These are phyloP conservation scores for Coilia nasus DNA, from an alignment of 2,797 vertebrate species.

Conservation along the genomic window DNA sequence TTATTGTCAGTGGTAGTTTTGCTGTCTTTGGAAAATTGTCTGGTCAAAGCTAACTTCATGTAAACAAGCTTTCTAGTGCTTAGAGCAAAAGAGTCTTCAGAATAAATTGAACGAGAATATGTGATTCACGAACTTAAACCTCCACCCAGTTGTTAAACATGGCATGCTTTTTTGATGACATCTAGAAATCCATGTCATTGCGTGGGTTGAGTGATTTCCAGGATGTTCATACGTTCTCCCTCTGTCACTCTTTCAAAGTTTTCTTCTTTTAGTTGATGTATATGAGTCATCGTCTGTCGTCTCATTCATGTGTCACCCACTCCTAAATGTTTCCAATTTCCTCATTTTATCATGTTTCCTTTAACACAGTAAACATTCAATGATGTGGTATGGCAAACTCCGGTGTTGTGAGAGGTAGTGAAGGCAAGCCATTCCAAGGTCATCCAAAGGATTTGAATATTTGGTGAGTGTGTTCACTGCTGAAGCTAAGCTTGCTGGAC, in stretches of 20 bases:
- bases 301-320: conserved; percentile 13
- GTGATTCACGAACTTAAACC: neutral
- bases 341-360: conserved; percentile 14
- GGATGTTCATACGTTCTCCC: neutral
- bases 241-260: neutral
- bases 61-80: too few relatives aligned
- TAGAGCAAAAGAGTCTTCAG: neutral
- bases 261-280: conserved; percentile 12
- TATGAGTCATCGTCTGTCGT: conserved; percentile 23
- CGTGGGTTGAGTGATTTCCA: neutral
- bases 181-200: neutral
- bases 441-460: neutral
- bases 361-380: conserved; percentile 19
- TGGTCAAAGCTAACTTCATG: too few relatives aligned
- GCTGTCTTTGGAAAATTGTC: too few relatives aligned
- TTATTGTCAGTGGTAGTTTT: too few relatives aligned
- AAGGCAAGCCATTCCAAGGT: conserved; percentile 19
- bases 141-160: neutral
- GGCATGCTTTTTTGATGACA: neutral
- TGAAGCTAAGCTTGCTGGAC: neutral
- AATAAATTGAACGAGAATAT: neutral
- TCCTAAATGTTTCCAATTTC: conserved; percentile 14
- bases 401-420: conserved; percentile 13
- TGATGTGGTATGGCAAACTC: conserved; percentile 30
- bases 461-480: conserved; percentile 12